phyloP scores from a whole-genome alignment of 2,113 vertebrate genomes.

The Erpornis zantholeuca region DNA sequence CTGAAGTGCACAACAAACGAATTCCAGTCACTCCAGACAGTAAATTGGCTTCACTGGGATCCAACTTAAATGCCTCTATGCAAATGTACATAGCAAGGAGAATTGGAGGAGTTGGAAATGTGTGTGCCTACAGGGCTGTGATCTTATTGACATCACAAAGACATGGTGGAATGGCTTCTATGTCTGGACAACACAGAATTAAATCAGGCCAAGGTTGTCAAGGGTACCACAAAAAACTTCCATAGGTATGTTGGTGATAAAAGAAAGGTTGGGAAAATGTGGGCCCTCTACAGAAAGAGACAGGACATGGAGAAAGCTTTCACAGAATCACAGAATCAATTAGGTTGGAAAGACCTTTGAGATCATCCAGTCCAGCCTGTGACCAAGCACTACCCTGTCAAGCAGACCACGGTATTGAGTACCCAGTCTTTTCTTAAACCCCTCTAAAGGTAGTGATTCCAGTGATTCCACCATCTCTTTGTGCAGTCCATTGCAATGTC shows the following conservation, averaged over 20 bases:
- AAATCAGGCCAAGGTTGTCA: not conserved
- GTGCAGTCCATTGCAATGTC: fast-evolving
- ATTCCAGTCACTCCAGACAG: not conserved
- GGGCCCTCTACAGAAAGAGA: not conserved
- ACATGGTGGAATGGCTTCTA: fast-evolving
- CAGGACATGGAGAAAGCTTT: not conserved
- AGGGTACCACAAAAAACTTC: not conserved
- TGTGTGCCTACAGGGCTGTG: not conserved
- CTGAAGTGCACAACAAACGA: not conserved
- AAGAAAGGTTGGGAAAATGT: not conserved
- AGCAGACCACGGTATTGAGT: not conserved
- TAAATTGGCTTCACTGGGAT: not conserved
- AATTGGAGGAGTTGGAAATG: not conserved
- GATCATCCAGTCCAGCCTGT: not conserved
- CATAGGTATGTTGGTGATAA: not conserved
- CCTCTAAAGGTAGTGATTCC: not conserved
- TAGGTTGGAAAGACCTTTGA: not conserved
- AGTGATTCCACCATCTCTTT: not conserved
- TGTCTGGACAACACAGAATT: not conserved
- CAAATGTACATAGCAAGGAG: not conserved
- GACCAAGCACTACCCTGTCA: not conserved
- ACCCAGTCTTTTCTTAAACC: not conserved
- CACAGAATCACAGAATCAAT: not conserved
- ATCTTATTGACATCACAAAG: not conserved
- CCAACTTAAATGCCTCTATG: too few species aligned